Evolutionary conservation across 2,113 vertebrate genomes (phyloP).

Genomic region (Lepisosteus osseus): DNA sequence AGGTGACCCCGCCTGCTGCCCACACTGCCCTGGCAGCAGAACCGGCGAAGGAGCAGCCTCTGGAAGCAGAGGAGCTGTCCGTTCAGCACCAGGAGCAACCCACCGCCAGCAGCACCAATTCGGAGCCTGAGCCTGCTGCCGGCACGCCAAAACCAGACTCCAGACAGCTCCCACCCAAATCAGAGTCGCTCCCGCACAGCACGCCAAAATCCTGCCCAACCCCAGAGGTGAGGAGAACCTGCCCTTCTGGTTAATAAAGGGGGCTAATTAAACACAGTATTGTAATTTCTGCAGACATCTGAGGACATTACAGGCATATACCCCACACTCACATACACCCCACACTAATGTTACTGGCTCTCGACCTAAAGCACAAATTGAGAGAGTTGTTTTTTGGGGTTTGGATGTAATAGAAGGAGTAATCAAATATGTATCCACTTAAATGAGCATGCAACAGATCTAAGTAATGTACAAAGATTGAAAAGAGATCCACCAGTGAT

Average conservation of each 20-base stretch:
- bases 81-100: slow-evolving; percentile 64
- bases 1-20: slow-evolving; percentile 45
- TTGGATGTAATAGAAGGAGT: too few relatives aligned
- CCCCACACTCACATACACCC: neutral
- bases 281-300: neutral
- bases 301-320: neutral
- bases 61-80: slow-evolving; percentile 8
- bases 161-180: slow-evolving; percentile 55
- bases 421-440: too few relatives aligned
- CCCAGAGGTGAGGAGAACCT: slow-evolving; percentile 76
- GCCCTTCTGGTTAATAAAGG: too few relatives aligned
- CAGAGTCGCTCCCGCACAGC: slow-evolving; percentile 74
- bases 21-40: slow-evolving; percentile 51
- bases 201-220: slow-evolving; percentile 88
- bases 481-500: too few relatives aligned
- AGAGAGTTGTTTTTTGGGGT: too few relatives aligned
- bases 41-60: slow-evolving; percentile 55
- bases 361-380: too few relatives aligned
- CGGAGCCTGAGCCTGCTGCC: slow-evolving; percentile 57
- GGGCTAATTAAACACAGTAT: too few relatives aligned
- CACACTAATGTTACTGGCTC: neutral
- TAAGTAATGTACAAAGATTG: too few relatives aligned
- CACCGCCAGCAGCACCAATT: slow-evolving; percentile 53
- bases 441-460: too few relatives aligned
- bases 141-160: slow-evolving; percentile 52